These are phyloP conservation scores for Mimas tiliae DNA, from an alignment of 2,888 invertebrate genomes.

Conservation along the genomic window DNA sequence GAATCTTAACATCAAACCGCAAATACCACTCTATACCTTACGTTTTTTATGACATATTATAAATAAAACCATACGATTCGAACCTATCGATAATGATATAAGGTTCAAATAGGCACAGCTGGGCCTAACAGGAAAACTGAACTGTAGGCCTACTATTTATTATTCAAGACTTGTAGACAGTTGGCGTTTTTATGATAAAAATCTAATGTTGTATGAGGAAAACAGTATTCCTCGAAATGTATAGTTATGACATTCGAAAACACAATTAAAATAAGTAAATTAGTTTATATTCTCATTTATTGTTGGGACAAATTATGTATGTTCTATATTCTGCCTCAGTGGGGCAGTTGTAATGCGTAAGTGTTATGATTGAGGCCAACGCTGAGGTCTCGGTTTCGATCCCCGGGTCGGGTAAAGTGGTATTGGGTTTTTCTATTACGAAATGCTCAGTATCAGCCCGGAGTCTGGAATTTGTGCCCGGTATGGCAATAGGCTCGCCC, in stretches of 20 bases:
- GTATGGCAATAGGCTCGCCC: too few species aligned
- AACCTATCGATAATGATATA: not conserved
- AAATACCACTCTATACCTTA: not conserved
- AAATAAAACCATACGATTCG: conserved; percentile 5
- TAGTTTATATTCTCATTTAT: too few species aligned
- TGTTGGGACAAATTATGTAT: too few species aligned
- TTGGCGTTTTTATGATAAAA: conserved; percentile 7
- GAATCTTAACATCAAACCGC: not conserved
- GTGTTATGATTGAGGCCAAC: too few species aligned
- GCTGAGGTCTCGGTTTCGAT: too few species aligned
- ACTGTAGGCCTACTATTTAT: not conserved
- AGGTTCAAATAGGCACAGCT: not conserved
- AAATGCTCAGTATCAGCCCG: too few species aligned
- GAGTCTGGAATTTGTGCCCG: too few species aligned
- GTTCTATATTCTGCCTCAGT: too few species aligned
- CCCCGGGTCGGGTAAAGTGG: too few species aligned
- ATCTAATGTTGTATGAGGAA: conserved; percentile 1
- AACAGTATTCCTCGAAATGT: conserved; percentile 1
- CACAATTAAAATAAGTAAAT: not conserved
- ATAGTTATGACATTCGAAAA: not conserved
- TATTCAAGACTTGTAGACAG: not conserved
- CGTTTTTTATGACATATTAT: not conserved
- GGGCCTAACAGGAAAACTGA: conserved; percentile 4
- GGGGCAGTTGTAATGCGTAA: not conserved
- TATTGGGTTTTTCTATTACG: too few species aligned